Evolutionary conservation across 2,797 vertebrate genomes (phyloP), one percentile per base, ranked within the genome.

Genomic region (Pangasius mekongensis): DNA sequence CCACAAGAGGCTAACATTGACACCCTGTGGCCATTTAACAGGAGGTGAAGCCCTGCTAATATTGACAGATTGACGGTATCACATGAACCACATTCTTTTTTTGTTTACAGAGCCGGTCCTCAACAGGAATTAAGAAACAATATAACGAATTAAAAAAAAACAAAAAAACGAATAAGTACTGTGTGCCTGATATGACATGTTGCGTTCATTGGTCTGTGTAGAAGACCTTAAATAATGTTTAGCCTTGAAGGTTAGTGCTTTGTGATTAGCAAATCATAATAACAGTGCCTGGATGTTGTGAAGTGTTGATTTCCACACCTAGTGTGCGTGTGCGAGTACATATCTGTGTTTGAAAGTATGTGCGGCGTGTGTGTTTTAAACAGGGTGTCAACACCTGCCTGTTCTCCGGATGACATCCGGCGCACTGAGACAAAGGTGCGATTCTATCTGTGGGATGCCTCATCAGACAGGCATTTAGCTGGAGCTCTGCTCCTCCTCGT

Each of bases 401-500:
- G 60, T 66, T 80, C 8, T 52, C 84, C 80, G 10, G 66, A 84
- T 90, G 89, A 87, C 84, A 89, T 87, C 85, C 83, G 66, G 78
- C 60, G 20, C 73, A 86, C 77, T 83, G 76, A 88, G 86, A 91
- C 91, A 92, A 91, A 89, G 89, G 73, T 89, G 66, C 66, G 47
- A 87, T 90, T 91, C 81, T 88, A 49, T 86, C 83, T 84, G 33
- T 30, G n/a, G 30, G 60, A 43, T 18, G 69, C 56, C 81, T 92
- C 90, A 92, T 90, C 84, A 77, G 86, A 78, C 78, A 86, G 89
- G 86, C 84, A 91, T 92, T 90, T 88, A 91, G 87, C 89, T 71
- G 56, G 24, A 69, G 86, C 71, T 69, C 82, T 62, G 85, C 76
- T 80, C 89, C 89, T 87, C 88, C 88, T 87, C 58, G 27, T 52